Evolutionary conservation across 2,797 vertebrate species (phyloP).

Genomic region (Rhadinocentrus ornatus): DNA sequence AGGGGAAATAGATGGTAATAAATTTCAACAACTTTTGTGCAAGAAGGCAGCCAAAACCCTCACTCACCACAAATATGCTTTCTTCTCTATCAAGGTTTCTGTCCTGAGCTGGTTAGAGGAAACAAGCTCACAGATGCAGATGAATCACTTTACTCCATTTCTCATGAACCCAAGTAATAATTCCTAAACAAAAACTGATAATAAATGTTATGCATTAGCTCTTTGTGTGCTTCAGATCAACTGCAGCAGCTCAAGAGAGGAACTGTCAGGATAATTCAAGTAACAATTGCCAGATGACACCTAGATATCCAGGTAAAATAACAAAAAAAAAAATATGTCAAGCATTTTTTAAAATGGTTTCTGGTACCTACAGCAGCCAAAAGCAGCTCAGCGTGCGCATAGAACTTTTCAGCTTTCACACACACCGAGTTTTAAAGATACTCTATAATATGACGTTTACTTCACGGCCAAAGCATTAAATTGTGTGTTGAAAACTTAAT

Average conservation of each 20-base stretch:
- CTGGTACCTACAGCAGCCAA: constrained; percentile 4
- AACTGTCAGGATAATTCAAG: constrained; percentile 21
- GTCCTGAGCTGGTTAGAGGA: constrained; percentile 30
- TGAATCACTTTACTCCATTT: constrained; percentile 41
- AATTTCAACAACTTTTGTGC: constrained; percentile 28
- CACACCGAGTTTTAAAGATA: constrained; percentile 8
- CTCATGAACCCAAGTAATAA: constrained; percentile 20
- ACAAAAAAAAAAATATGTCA: constrained; percentile 42
- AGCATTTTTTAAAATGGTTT: constrained; percentile 31
- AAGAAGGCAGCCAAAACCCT: constrained; percentile 29
- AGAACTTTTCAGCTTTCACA: constrained; percentile 7
- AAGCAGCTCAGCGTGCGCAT: not conserved
- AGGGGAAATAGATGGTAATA: constrained; percentile 16
- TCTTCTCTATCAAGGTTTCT: constrained; percentile 19
- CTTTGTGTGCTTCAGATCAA: constrained; percentile 39
- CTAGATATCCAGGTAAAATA: constrained; percentile 47
- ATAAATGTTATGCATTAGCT: constrained; percentile 25
- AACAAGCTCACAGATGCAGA: constrained; percentile 23
- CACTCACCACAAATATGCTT: constrained; percentile 31
- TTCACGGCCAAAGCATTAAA: constrained; percentile 34
- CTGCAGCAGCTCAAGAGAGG: constrained; percentile 14
- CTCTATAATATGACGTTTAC: constrained; percentile 44
- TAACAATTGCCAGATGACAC: constrained; percentile 53
- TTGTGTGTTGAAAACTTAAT: constrained; percentile 52
- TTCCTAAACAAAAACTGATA: constrained; percentile 43